Base-by-base conservation (phyloP, 2,888 invertebrate species). In the Netelia fuscicornis region DNA sequence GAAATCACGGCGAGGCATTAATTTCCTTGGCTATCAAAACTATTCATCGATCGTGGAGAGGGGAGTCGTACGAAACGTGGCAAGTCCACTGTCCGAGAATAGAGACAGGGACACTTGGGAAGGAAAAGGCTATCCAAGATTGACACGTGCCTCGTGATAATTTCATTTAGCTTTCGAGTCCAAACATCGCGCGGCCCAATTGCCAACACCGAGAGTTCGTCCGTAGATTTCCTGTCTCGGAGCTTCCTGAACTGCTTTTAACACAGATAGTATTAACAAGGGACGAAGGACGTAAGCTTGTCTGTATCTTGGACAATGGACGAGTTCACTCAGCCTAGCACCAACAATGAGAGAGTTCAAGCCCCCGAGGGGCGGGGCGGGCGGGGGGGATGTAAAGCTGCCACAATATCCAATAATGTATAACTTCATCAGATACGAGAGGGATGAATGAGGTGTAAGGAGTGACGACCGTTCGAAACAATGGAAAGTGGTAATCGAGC, bases 161-260 rank as follows among this genome's bases (percentile, higher is more conserved):
- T 91, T 92, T 92, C 92, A 92, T 93, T 93, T 92, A 90, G 91
- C 91, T 92, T 93, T 92, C 92, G 89, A 92, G 91, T 90, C 90
- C 91, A 89, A 90, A 92, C 91, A 90, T 90, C 88, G 91, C 79
- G 42, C 6, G 37, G 37, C 6, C 37, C 37, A 37, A 37, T 37
- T 37, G 37, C 37, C 37, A 37, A 37, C 6, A 6, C 37, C 37
- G 6, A 37, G 37, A 37, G 37, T 37, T 37, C 37, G 37, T 37
- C 6, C 6, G 37, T 37, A 37, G 37, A 37, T 37, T 3, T 37
- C 37, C 37, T 37, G 58, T 58, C 58, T 58, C 9, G 58, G n/a
- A 58, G 17, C 58, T 20, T 58, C 58, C 58, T 20, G 52, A 10
- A 25, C 2, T n/a, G 71, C 71, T 64, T 71, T 70, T 56, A 78